Evolutionary conservation across 1,140 invertebrate species (phyloP), one percentile per base, ranked within the genome.

Genomic region (Zaprionus inermis): DNA sequence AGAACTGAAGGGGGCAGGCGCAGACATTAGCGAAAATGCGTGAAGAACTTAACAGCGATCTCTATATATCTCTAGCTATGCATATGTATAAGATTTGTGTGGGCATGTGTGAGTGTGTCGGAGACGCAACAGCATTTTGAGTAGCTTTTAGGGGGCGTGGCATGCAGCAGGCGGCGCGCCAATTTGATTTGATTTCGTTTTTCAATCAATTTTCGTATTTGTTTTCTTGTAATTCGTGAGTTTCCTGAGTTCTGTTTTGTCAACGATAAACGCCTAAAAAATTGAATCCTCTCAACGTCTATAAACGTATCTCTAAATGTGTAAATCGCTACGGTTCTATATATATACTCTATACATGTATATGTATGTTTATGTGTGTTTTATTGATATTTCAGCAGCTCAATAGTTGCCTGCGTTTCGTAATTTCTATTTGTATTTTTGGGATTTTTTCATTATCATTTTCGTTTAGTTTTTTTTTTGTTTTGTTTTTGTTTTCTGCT

Each of bases 171-270:
- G 54, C 79, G 82, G 72, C 79, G 76, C 83, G 70, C 83, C 81
- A 72, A 71, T 68, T 55, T 55, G 14, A 20, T 56, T 66, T 14
- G 41, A 51, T 68, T 56, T 70, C 60, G 65, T 70, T 73, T 59
- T 61, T 61, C 49, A 44, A 59, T 59, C 46, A 56, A 61, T 60
- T 57, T 74, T 49, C 10, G 18, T 68, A 4, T 32, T 32, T 44
- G 9, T 44, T 41, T 69, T 61, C 20, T 64, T 76, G 81, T 81
- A 88, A 61, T 88, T 69, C 52, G 72, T 76, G 76, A 76, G 58
- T 86, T 86, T 86, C 83, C 83, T 86, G 83, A 86, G 83, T 83
- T 83, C 20, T 67, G 32, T 64, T 66, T 74, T 76, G 44, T 83
- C 72, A 76, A 83, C 71, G 51, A 58, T 73, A 73, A 73, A 72